A percentile compares a stretch with the other conserved stretches of the same genome.
Evolutionary conservation across 2,888 invertebrate species (phyloP).

Genomic region (Cryptus armator): DNA sequence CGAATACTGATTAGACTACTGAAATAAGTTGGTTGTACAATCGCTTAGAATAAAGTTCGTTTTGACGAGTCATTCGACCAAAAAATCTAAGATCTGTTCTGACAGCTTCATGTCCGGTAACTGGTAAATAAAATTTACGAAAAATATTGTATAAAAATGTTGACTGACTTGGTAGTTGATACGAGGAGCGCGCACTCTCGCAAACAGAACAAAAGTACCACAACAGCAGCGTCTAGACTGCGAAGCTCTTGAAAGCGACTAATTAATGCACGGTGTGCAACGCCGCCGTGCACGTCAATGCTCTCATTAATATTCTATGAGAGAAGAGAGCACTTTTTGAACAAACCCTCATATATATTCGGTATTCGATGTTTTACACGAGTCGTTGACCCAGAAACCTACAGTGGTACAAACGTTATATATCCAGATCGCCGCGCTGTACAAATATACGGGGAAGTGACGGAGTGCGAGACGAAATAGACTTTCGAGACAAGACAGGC

Average conservation of each 20-base stretch:
- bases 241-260: constrained; percentile 30
- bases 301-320: constrained; percentile 54
- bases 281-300: constrained; percentile 23
- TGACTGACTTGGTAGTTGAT: neutral
- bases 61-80: neutral
- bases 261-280: constrained; percentile 56
- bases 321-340: constrained; percentile 42
- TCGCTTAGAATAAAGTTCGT: neutral
- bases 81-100: neutral
- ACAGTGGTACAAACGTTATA: neutral
- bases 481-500: neutral
- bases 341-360: constrained; percentile 39
- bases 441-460: neutral
- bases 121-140: neutral
- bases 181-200: neutral
- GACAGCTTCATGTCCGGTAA: neutral
- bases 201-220: constrained; percentile 13
- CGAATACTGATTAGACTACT: neutral
- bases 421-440: constrained; percentile 17
- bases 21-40: neutral
- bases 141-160: neutral
- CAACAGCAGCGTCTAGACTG: constrained; percentile 30
- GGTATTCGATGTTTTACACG: constrained; percentile 38
- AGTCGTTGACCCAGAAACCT: constrained; percentile 57
- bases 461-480: neutral